Percentiles rank a stretch among this genome's conserved stretches.
These are phyloP conservation scores for Octonoba sinensis DNA, from an alignment of 2,888 invertebrate genomes.

Conservation along the genomic window DNA sequence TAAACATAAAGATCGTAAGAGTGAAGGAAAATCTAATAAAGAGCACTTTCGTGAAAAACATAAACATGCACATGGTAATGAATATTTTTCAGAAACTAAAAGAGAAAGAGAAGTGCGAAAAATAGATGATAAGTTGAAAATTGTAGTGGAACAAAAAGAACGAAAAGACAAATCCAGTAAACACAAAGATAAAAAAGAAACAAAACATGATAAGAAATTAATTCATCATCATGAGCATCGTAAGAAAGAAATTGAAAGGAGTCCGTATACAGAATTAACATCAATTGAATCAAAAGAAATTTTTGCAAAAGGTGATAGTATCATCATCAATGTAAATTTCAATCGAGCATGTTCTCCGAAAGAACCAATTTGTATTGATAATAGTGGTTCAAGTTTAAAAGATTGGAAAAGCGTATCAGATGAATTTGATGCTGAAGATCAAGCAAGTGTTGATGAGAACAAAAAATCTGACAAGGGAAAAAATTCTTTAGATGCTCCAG, in stretches of 20 bases:
- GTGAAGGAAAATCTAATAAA: slow-evolving; percentile 42
- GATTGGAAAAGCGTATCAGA: slow-evolving; percentile 40
- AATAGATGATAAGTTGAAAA: slow-evolving; percentile 63
- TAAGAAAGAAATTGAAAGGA: slow-evolving; percentile 47
- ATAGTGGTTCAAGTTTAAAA: slow-evolving; percentile 24
- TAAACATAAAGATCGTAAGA: slow-evolving; percentile 59
- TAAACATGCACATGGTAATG: slow-evolving; percentile 61
- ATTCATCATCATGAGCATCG: slow-evolving; percentile 45
- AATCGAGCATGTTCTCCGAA: slow-evolving; percentile 60
- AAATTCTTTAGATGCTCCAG: slow-evolving; percentile 3
- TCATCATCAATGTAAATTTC: slow-evolving; percentile 91
- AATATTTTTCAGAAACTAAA: slow-evolving; percentile 53
- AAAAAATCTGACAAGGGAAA: slow-evolving; percentile 38
- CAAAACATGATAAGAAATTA: slow-evolving; percentile 66
- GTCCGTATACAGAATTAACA: slow-evolving; percentile 47
- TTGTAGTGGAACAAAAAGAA: slow-evolving; percentile 61
- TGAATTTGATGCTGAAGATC: slow-evolving; percentile 21
- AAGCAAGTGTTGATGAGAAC: slow-evolving; percentile 11
- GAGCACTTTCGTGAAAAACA: slow-evolving; percentile 65
- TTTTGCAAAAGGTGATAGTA: slow-evolving; percentile 92
- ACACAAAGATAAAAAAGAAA: slow-evolving; percentile 66
- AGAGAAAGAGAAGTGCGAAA: slow-evolving; percentile 61
- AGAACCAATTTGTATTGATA: slow-evolving; percentile 19
- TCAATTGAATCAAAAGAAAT: slow-evolving; percentile 80
- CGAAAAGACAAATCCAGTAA: slow-evolving; percentile 63